phyloP scores from a whole-genome alignment of 2,888 invertebrate genomes.

The Clanis bilineata region DNA sequence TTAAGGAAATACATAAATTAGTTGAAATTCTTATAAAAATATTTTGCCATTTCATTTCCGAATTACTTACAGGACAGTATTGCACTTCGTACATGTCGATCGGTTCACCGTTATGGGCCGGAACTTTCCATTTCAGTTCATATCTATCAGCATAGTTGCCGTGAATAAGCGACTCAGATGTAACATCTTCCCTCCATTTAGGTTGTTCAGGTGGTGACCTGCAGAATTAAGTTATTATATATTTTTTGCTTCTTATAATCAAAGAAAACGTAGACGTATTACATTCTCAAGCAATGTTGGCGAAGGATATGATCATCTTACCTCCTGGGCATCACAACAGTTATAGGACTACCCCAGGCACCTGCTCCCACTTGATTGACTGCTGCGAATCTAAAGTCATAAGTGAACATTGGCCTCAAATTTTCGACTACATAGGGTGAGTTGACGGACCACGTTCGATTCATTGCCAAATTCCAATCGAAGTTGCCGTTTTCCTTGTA shows the following conservation, averaged over 20 bases:
- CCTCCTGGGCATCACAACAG: slow-evolving; percentile 88
- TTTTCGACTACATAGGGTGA: slow-evolving; percentile 91
- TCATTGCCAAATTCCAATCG: slow-evolving; percentile 86
- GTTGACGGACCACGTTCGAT: slow-evolving; percentile 90
- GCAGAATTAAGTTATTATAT: neutral
- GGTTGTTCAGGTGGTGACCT: slow-evolving; percentile 88
- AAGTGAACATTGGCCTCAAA: slow-evolving; percentile 88
- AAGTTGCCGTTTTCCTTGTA: slow-evolving; percentile 86
- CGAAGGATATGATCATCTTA: slow-evolving; percentile 28
- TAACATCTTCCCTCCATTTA: slow-evolving; percentile 72
- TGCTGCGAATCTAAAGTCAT: slow-evolving; percentile 93
- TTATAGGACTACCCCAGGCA: slow-evolving; percentile 85
- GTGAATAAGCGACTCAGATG: slow-evolving; percentile 70
- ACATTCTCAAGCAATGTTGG: neutral
- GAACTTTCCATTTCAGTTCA: slow-evolving; percentile 92
- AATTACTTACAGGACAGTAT: slow-evolving; percentile 89
- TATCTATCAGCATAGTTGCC: slow-evolving; percentile 88
- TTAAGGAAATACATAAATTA: slow-evolving; percentile 13
- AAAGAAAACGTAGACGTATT: too few relatives aligned
- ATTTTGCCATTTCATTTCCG: neutral
- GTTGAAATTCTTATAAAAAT: neutral
- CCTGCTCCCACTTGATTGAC: slow-evolving; percentile 92
- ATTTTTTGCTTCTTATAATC: neutral
- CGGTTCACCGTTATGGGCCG: slow-evolving; percentile 94
- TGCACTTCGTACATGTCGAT: slow-evolving; percentile 91